A percentile compares a stretch with the other conserved stretches of the same genome.
Evolutionary conservation across 2,113 vertebrate species (phyloP).

Genomic region (Myxocyprinus asiaticus): DNA sequence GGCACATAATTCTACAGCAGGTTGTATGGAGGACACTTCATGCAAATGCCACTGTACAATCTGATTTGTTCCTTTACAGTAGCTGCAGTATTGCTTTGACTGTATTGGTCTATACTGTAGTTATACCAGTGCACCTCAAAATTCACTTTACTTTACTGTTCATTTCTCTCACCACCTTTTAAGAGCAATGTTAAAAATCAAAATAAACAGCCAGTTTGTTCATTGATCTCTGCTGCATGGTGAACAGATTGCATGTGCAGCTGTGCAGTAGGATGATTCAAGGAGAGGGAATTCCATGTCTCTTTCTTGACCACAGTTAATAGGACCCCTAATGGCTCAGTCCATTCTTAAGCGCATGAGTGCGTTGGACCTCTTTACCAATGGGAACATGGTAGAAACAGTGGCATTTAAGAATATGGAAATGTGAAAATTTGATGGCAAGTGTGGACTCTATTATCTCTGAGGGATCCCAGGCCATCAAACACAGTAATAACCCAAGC

Average conservation of each 20-base stretch:
- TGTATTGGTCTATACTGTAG: neutral
- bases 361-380: conserved; percentile 31
- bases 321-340: conserved; percentile 43
- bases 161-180: neutral
- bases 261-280: conserved; percentile 27
- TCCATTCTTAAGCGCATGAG: conserved; percentile 20
- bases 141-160: neutral
- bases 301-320: conserved; percentile 33
- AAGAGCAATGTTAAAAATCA: neutral
- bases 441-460: too few relatives aligned
- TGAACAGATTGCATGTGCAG: conserved; percentile 30
- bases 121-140: neutral
- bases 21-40: neutral
- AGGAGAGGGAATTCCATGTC: conserved; percentile 38
- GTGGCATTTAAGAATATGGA: conserved; percentile 55
- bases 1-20: neutral
- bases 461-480: conserved; percentile 36
- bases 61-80: neutral
- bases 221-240: neutral
- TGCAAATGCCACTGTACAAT: neutral
- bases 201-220: neutral
- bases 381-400: conserved; percentile 36
- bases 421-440: conserved; percentile 31
- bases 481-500: neutral
- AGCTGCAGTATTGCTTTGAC: neutral